Conservation (phyloP, 2,888 invertebrate genomes). For the Idaea biselata region DNA sequence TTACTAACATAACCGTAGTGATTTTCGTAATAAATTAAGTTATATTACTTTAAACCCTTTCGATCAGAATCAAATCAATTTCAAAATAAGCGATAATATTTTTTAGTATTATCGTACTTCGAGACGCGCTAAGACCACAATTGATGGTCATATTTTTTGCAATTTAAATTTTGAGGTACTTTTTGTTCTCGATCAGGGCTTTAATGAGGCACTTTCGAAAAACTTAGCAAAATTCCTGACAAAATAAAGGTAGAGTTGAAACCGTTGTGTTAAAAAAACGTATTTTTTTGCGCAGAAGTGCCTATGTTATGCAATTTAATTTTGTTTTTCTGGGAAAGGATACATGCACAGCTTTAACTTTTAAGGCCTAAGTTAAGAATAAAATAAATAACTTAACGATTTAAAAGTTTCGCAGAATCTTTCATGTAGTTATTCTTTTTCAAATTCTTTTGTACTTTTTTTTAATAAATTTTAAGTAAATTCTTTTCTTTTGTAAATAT, state of each 20-base stretch:
- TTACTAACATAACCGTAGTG: constrained; percentile 30
- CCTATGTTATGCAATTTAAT: background rate
- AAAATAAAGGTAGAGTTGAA: background rate
- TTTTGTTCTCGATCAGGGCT: constrained; percentile 34
- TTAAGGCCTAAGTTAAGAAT: too few relatives aligned
- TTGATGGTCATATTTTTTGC: constrained; percentile 55
- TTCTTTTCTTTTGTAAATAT: too few relatives aligned
- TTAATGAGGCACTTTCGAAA: background rate
- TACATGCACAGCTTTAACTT: background rate
- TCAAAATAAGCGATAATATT: constrained; percentile 55
- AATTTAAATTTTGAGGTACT: constrained; percentile 22
- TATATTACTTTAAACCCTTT: constrained; percentile 48
- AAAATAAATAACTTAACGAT: too few relatives aligned
- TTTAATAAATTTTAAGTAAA: too few relatives aligned
- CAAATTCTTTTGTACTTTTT: too few relatives aligned
- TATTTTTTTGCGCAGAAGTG: background rate
- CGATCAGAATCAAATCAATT: constrained; percentile 57
- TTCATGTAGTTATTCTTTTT: too few relatives aligned
- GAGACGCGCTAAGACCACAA: constrained; percentile 51
- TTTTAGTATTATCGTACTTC: constrained; percentile 56
- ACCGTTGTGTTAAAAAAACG: background rate
- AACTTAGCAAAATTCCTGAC: background rate
- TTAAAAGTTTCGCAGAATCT: too few relatives aligned
- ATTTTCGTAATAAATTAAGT: constrained; percentile 55
- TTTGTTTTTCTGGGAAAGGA: background rate